A percentile compares a stretch with the other conserved stretches of the same genome.
Evolutionary conservation across 1,140 invertebrate genomes (phyloP).

Genomic region (Lamellibrachia luymesi): DNA sequence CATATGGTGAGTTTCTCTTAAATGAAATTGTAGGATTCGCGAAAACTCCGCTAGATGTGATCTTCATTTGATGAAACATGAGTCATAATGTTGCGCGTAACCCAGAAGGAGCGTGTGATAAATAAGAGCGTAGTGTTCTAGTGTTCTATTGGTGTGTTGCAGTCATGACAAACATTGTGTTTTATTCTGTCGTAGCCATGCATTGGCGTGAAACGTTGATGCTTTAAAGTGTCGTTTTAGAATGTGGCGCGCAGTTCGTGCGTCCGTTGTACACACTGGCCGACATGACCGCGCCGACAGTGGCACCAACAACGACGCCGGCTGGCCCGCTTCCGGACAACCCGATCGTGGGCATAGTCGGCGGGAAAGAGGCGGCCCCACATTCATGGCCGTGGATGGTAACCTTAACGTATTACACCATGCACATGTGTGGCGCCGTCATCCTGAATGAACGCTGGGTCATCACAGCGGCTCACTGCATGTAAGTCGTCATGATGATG

Average conservation of each 20-base stretch:
- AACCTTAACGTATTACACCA: neutral
- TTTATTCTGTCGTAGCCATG: no score
- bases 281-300: neutral
- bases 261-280: neutral
- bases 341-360: neutral
- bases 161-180: no score
- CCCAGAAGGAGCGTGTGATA: no score
- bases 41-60: no score
- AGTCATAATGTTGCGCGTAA: no score
- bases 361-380: neutral
- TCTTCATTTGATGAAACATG: no score
- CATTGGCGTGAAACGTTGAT: no score
- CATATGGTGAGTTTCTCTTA: no score
- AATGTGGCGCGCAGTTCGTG: neutral
- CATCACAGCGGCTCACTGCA: neutral
- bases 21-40: no score
- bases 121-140: no score
- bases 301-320: neutral
- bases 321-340: neutral
- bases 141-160: no score
- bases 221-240: neutral
- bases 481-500: neutral
- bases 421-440: neutral
- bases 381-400: neutral
- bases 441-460: neutral